Evolutionary conservation across 2,888 invertebrate species (phyloP).

Genomic region (Andrena fulva): DNA sequence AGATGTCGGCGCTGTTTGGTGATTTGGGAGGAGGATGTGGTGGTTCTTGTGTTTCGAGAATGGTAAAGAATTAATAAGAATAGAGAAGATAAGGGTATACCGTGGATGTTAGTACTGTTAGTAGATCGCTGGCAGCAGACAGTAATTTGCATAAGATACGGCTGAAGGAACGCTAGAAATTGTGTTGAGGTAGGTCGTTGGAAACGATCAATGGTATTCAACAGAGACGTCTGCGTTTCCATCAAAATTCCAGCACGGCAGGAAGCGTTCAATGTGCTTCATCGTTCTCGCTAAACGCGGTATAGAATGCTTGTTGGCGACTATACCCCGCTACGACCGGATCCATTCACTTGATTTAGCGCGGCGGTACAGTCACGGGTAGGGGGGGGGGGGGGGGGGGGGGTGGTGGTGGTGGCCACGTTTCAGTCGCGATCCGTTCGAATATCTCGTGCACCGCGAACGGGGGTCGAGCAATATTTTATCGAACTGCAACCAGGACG

Average conservation of each 20-base stretch:
- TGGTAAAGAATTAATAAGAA: too few species aligned
- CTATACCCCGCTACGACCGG: constrained; percentile 4
- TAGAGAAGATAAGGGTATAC: too few species aligned
- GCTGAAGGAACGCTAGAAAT: background rate
- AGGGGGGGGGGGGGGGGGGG: too few species aligned
- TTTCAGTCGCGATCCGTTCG: constrained; percentile 15
- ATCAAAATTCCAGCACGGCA: background rate
- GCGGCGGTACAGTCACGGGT: constrained; percentile 19
- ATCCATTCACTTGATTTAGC: constrained; percentile 26
- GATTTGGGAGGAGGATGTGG: background rate
- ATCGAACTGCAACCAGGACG: constrained; percentile 21
- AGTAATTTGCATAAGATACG: too few species aligned
- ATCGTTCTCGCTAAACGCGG: background rate
- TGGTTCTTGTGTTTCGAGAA: too few species aligned
- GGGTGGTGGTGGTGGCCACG: constrained; percentile 16
- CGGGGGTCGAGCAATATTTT: constrained; percentile 30
- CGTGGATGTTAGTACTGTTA: too few species aligned
- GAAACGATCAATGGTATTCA: background rate
- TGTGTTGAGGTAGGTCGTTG: background rate
- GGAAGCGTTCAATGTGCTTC: constrained; percentile 20
- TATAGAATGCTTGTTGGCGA: background rate
- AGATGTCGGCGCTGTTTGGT: background rate
- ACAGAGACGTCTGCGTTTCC: background rate
- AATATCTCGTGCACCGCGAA: constrained; percentile 18
- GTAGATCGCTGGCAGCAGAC: too few species aligned